Conservation (phyloP, 2,888 invertebrate species). For the Falcaria lacertinaria region DNA sequence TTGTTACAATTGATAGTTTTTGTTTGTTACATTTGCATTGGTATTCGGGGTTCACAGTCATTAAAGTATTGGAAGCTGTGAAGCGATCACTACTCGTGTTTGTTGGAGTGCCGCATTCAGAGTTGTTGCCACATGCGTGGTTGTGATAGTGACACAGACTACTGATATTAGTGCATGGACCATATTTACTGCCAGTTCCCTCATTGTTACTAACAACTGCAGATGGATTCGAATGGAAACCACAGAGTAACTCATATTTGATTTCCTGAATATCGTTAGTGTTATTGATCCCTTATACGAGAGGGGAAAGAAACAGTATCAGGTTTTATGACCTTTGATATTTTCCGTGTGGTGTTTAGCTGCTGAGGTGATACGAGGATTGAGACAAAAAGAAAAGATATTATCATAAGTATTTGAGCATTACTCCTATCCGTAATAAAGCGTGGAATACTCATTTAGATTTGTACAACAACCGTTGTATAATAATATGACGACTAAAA, state of each 20-base stretch:
- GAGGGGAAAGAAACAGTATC: too few species aligned
- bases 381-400: too few species aligned
- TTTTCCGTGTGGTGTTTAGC: too few species aligned
- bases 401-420: too few species aligned
- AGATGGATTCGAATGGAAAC: background rate
- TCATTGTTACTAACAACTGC: background rate
- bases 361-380: too few species aligned
- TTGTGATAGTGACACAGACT: too few species aligned
- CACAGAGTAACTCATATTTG: background rate
- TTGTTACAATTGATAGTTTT: conserved; percentile 58
- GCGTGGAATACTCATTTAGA: too few species aligned
- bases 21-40: conserved; percentile 52
- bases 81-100: conserved; percentile 24
- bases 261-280: background rate
- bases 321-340: too few species aligned
- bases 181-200: background rate
- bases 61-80: conserved; percentile 35
- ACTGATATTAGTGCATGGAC: conserved; percentile 6
- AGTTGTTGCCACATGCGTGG: conserved; percentile 22
- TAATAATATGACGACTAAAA: too few species aligned
- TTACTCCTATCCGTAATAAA: too few species aligned
- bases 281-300: too few species aligned
- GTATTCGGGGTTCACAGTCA: conserved; percentile 59
- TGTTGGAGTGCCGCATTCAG: conserved; percentile 26
- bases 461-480: too few species aligned